Evolutionary conservation across 2,797 vertebrate genomes (phyloP), one percentile per base, ranked within the genome.

Genomic region (Lagocephalus sceleratus): DNA sequence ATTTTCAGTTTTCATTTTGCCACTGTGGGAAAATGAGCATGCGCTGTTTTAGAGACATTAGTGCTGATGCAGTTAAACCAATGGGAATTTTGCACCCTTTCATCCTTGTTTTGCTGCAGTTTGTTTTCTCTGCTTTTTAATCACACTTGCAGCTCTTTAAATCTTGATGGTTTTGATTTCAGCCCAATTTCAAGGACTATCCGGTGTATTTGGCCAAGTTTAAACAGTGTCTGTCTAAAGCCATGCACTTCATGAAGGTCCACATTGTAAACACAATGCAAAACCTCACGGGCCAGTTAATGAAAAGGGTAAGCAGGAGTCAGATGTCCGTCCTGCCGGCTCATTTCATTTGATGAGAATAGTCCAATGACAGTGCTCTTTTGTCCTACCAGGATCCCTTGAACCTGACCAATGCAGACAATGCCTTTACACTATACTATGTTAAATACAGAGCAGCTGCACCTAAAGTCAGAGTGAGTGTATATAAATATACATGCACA

Each of bases 171-270:
- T 71, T 58, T 89, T 83, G 57, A 0, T 67, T 60, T 0, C 89
- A 99, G 97, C 95, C 96, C 4, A 94, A 91, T 87, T 99, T 97
- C 91, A 97, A 95, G 88, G 97, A 99, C 85, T 97, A 97, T 66
- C 93, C 97, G 2, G 91, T 97, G 15, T 99, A 96, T 84, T 82
- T 96, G 82, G 71, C 87, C 23, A 99, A 97, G 73, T 96, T 97
- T 87, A 97, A 93, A 68, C 96, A 96, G 71, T 99, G 96, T 88
- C 94, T 99, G 75, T 96, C 94, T 61, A 97, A 94, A 95, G 96
- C 94, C 82, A 92, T 98, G 92, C 94, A 96, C 68, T 94, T 97
- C 65, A 96, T 99, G 92, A 98, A 96, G 89, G 91, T 87, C 2
- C 92, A 96, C 81, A 94, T 93, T 72, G 93, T 97, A 72, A 96